Base-by-base conservation (phyloP, 2,888 invertebrate genomes). In the Campaea margaritaria region DNA sequence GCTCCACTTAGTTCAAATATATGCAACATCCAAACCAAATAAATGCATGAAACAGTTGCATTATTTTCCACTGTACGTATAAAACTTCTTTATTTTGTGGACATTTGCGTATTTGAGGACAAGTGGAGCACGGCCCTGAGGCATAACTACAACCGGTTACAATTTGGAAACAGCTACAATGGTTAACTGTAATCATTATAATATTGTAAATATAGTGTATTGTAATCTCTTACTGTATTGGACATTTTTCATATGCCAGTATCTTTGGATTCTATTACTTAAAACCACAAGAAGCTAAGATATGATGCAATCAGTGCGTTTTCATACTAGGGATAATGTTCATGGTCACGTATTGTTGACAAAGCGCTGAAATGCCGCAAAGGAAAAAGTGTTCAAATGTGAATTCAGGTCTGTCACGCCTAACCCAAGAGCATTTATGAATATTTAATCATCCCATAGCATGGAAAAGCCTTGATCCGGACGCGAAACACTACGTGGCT, bases 261-360 rank as follows among this genome's bases (percentile, higher is more conserved):
- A 86, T 89, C 89, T 89, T 89, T 89, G 89, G 89, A 86, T 85
- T 85, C 75, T 85, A 86, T 83, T 79, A 80, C 70, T 64, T 72
- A 75, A 77, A 14, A 46, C 69, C 70, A 65, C 69, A 58, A 69
- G 54, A 67, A 64, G 65, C 67, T 68, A 65, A 70, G 49, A 62
- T 50, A 45, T 52, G 60, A 58, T 60, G 60, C 43, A 31, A 34
- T 34, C 42, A 14, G 9, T 21, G 21, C 21, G 21, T 39, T 39
- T 43, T 21, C n/a, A 21, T 11, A 43, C 16, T 21, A 43, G 16
- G 13, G 12, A 7, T 43, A 15, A 14, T 39, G 7, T 38, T 38
- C 14, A 14, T 36, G 3, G 11, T 3, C 5, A 10, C 4, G 36
- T 36, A 36, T 36, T 36, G 9, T 7, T 31, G 31, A 21, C 2